A percentile compares a stretch with the other conserved stretches of the same genome.
Conservation (phyloP, 2,797 vertebrate species). For the Pseudochaenichthys georgianus region DNA sequence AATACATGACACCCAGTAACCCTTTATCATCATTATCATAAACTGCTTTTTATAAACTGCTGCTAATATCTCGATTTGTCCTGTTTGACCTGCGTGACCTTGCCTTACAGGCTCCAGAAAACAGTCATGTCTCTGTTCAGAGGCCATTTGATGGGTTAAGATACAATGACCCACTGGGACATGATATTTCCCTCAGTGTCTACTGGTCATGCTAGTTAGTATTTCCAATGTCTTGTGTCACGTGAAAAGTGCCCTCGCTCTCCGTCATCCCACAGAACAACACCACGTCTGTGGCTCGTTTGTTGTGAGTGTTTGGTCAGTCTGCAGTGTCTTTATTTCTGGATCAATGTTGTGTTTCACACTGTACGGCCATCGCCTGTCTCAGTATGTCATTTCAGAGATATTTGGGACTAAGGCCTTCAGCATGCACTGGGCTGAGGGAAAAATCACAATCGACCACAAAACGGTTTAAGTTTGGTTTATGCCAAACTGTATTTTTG, state of each 20-base stretch:
- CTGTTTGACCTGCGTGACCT: slow-evolving; percentile 65
- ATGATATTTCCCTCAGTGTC: slow-evolving; percentile 44
- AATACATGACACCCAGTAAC: slow-evolving; percentile 1
- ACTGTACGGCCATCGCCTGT: background rate
- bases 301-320: background rate
- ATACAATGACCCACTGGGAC: slow-evolving; percentile 40
- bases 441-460: background rate
- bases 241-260: slow-evolving; percentile 31
- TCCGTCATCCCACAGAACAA: slow-evolving; percentile 42
- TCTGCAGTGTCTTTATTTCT: slow-evolving; percentile 31
- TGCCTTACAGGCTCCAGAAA: slow-evolving; percentile 47
- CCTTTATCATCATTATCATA: slow-evolving; percentile 35
- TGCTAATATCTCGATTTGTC: slow-evolving; percentile 68
- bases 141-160: slow-evolving; percentile 38
- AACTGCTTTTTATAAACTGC: slow-evolving; percentile 67
- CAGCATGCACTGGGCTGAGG: slow-evolving; percentile 6
- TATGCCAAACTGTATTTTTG: background rate
- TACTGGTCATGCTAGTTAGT: slow-evolving; percentile 58
- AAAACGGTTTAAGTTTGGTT: background rate
- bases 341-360: slow-evolving; percentile 11
- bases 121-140: slow-evolving; percentile 66
- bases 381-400: background rate
- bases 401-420: background rate
- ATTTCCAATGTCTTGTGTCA: slow-evolving; percentile 63
- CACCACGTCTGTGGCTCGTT: slow-evolving; percentile 26